These are phyloP conservation scores for Caranx melampygus DNA, from an alignment of 2,113 vertebrate genomes.

Conservation along the genomic window DNA sequence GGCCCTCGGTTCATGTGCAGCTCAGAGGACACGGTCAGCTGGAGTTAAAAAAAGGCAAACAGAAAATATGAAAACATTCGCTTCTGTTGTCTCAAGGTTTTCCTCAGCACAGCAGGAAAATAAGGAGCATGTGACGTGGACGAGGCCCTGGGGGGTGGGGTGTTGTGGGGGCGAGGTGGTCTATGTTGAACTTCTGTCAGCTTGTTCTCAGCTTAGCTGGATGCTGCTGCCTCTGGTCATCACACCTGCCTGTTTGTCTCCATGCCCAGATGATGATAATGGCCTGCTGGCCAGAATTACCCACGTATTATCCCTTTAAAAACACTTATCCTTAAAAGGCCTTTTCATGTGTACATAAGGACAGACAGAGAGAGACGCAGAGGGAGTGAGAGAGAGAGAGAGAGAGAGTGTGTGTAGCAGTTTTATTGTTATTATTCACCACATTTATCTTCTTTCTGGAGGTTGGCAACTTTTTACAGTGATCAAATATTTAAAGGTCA, in stretches of 20 bases:
- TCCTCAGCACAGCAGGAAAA: not conserved
- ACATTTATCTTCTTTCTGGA: not conserved
- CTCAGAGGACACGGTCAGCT: slow-evolving; percentile 20
- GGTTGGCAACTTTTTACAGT: not conserved
- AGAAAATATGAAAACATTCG: slow-evolving; percentile 16
- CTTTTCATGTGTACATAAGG: not conserved
- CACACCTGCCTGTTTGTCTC: slow-evolving; percentile 46
- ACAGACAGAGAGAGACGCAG: too few relatives aligned
- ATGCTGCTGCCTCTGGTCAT: slow-evolving; percentile 15
- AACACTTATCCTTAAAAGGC: not conserved
- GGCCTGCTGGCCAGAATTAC: slow-evolving; percentile 25
- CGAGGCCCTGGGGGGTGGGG: not conserved
- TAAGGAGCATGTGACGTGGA: slow-evolving; percentile 6
- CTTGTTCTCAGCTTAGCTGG: slow-evolving; percentile 37
- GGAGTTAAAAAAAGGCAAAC: slow-evolving; percentile 5
- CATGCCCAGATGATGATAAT: slow-evolving; percentile 18
- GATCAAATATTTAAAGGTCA: slow-evolving; percentile 20
- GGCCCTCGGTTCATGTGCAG: not conserved
- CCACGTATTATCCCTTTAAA: not conserved
- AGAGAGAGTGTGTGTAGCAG: not conserved
- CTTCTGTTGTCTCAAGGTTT: slow-evolving; percentile 23
- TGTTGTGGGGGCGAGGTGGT: not conserved
- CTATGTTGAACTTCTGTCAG: slow-evolving; percentile 25
- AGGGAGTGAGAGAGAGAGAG: too few relatives aligned
- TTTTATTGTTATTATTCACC: not conserved